Base-by-base conservation (phyloP, 1,140 invertebrate species). In the Frieseomelitta varia region DNA sequence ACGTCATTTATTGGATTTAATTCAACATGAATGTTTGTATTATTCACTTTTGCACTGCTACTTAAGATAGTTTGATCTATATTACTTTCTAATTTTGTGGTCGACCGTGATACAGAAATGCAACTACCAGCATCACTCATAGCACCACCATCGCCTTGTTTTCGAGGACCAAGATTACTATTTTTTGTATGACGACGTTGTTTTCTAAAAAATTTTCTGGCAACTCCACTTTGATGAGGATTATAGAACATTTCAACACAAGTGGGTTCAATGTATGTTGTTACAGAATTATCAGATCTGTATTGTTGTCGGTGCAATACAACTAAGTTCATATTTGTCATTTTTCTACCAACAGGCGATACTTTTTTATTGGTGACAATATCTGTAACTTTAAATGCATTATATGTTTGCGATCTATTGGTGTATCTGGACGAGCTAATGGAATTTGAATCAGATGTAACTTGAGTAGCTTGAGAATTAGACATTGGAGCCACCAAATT, bases 121-220 rank as follows among this genome's bases (percentile, higher is more conserved):
- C 95, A 95, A 79, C 93, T 94, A 4, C 93, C 93, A 14, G 93
- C 94, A 71, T 95, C 95, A 79, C 95, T 96, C 39, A 94, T 96
- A 71, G 96, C 95, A 58, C 96, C 96, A 67, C 96, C 96, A 84
- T 96, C 96, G 34, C 96, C 96, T 67, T 96, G 95, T 68, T 97
- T 95, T 63, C 96, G 93, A 0, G 96, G 93, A 86, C 97, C 97
- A 47, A 98, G 94, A 92, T 97, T 97, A 92, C 97, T 98, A 78
- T 96, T 95, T 90, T 95, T 95, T 88, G 97, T 96, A 86, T 98
- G 95, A 75, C 97, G 96, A 39, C 97, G 96, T 92, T 98, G 97
- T 91, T 98, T 98, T 85, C 98, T 97, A 93, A 99, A 99, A 93
- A 98, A 99, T 90, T 98, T 98, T 85, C 98, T 96, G 0, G 98